A percentile compares a stretch with the other conserved stretches of the same genome.
Conservation (phyloP, 2,797 vertebrate species). For the Sardinella longiceps region DNA sequence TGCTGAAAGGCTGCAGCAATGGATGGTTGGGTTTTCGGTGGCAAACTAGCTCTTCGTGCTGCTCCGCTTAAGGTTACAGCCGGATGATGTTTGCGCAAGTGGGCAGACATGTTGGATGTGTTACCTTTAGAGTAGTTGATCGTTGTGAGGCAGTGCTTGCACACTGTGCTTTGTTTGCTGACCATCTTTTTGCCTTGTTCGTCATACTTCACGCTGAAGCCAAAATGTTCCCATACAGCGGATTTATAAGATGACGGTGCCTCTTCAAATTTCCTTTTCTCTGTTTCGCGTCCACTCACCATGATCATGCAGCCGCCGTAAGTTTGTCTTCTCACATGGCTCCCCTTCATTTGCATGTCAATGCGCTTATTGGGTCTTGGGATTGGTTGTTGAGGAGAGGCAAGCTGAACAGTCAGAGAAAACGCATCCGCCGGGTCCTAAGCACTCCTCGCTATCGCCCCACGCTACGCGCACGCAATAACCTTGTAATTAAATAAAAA, state of each 20-base stretch:
- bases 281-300: neutral
- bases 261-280: neutral
- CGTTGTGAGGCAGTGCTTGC: neutral
- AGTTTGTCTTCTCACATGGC: no score
- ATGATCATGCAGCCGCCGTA: neutral
- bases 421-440: neutral
- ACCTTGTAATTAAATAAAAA: no score
- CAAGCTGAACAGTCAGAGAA: neutral
- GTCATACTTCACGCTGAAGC: neutral
- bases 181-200: neutral
- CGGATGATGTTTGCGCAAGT: neutral
- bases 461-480: no score
- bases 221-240: slow-evolving; percentile 23
- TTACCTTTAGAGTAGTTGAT: neutral
- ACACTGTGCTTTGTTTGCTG: neutral
- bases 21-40: neutral
- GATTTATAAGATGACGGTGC: neutral
- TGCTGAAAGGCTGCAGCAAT: neutral
- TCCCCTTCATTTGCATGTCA: no score
- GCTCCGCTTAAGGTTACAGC: neutral
- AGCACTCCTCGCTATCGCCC: no score
- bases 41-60: neutral
- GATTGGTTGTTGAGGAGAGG: neutral
- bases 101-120: no score
- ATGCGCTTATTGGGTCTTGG: no score